Evolutionary conservation across 2,797 vertebrate species (phyloP).

Genomic region (Apodemus agrarius): DNA sequence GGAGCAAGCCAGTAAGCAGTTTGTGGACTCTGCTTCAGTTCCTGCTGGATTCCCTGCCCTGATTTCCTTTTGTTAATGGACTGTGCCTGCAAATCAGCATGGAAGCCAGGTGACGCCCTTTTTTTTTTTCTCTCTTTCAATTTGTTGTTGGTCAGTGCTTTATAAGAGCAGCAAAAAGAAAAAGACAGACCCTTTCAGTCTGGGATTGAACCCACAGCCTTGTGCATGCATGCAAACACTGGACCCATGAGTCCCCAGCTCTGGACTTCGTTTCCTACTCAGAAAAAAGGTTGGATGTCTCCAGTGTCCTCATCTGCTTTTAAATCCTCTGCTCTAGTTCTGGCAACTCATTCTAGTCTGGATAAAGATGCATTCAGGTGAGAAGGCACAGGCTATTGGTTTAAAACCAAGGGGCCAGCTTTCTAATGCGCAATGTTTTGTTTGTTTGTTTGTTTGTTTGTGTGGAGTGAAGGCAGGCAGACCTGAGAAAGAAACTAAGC

Average conservation of each 20-base stretch:
- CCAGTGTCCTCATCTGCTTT: neutral
- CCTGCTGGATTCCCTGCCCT: neutral
- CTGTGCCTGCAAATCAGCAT: no score
- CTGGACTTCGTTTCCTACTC: neutral
- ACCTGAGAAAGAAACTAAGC: rapidly evolving
- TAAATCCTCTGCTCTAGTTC: neutral
- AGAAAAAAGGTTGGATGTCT: neutral
- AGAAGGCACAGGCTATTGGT: neutral
- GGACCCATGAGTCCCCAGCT: neutral
- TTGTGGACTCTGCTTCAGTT: neutral
- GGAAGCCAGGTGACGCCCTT: neutral
- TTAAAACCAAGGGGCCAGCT: neutral
- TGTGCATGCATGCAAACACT: neutral
- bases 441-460: no score
- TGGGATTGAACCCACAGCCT: neutral
- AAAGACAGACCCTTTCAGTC: neutral
- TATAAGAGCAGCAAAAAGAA: neutral
- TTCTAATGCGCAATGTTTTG: neutral
- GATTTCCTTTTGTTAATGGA: neutral
- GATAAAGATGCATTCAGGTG: neutral
- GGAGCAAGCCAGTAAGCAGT: neutral
- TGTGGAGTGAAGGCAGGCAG: neutral
- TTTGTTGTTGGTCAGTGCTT: neutral
- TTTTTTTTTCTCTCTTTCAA: neutral
- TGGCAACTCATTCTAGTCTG: neutral